These are phyloP conservation scores for Scaptomyza polygonia DNA, from an alignment of 2,888 invertebrate genomes.

Conservation along the genomic window DNA sequence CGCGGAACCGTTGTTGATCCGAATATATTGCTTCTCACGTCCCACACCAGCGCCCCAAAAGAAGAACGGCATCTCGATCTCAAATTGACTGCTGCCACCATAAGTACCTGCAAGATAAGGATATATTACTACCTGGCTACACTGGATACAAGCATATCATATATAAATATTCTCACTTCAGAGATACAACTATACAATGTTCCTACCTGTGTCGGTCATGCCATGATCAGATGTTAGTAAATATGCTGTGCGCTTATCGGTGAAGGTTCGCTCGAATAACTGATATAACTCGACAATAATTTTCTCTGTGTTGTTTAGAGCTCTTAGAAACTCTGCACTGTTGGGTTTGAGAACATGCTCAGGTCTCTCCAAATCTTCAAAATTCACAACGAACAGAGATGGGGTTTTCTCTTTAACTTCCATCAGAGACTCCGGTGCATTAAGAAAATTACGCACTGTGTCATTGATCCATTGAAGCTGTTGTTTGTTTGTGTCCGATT, in stretches of 20 bases:
- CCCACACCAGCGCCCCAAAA: constrained; percentile 96
- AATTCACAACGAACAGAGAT: constrained; percentile 93
- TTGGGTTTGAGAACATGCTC: constrained; percentile 95
- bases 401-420: constrained; percentile 83
- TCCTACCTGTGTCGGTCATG: constrained; percentile 97
- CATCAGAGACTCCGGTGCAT: constrained; percentile 79
- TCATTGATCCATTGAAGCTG: constrained; percentile 86
- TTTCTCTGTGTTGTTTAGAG: constrained; percentile 90
- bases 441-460: constrained; percentile 88
- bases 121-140: background rate
- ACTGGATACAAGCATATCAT: no score
- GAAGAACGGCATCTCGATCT: constrained; percentile 96
- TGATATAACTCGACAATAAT: constrained; percentile 89
- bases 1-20: background rate
- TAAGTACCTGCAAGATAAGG: constrained; percentile 89
- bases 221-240: constrained; percentile 98
- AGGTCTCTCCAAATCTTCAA: constrained; percentile 96
- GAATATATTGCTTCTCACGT: constrained; percentile 37
- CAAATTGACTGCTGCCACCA: constrained; percentile 93
- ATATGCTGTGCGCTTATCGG: constrained; percentile 92
- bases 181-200: background rate
- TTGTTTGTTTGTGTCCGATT: background rate
- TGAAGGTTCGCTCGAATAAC: constrained; percentile 89
- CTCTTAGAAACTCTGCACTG: constrained; percentile 90
- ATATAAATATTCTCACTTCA: background rate